Evolutionary conservation across 1,140 invertebrate genomes (phyloP).

Genomic region (Euschistus heros): DNA sequence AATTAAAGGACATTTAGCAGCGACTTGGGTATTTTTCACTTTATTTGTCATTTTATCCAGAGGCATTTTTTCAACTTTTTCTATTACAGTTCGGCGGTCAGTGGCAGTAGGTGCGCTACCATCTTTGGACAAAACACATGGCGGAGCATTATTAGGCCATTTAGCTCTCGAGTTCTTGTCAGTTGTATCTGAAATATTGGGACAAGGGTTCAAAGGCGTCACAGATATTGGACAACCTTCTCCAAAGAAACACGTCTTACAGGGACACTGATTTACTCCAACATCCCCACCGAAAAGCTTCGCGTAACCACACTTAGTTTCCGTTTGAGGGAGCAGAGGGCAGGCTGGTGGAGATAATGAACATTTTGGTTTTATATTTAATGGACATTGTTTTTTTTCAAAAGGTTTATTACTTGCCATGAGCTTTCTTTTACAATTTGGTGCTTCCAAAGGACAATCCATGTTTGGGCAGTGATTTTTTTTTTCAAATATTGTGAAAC

Average conservation of each 20-base stretch:
- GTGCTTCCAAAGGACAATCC: background rate
- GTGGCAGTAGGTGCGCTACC: background rate
- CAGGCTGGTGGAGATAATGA: background rate
- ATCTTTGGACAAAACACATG: background rate
- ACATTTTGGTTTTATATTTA: background rate
- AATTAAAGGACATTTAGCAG: background rate
- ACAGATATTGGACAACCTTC: background rate
- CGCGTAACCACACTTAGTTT: background rate
- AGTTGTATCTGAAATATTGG: background rate
- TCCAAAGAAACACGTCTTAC: background rate
- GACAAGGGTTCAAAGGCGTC: background rate
- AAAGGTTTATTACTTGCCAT: background rate
- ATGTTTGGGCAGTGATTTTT: too few relatives aligned
- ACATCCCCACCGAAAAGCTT: background rate
- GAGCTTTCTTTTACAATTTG: slow-evolving; percentile 4
- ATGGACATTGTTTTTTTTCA: slow-evolving; percentile 3
- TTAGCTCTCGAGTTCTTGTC: background rate
- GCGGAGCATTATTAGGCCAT: background rate
- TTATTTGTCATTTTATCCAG: background rate
- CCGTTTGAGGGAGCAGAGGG: background rate
- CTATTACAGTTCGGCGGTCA: background rate
- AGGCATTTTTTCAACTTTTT: background rate
- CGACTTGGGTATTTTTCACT: background rate
- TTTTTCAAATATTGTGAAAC: too few relatives aligned
- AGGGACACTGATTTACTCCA: background rate